Percentiles rank a stretch among this genome's conserved stretches.
Evolutionary conservation across 2,797 vertebrate species (phyloP).

Genomic region (Oceanodroma leucorhoa): DNA sequence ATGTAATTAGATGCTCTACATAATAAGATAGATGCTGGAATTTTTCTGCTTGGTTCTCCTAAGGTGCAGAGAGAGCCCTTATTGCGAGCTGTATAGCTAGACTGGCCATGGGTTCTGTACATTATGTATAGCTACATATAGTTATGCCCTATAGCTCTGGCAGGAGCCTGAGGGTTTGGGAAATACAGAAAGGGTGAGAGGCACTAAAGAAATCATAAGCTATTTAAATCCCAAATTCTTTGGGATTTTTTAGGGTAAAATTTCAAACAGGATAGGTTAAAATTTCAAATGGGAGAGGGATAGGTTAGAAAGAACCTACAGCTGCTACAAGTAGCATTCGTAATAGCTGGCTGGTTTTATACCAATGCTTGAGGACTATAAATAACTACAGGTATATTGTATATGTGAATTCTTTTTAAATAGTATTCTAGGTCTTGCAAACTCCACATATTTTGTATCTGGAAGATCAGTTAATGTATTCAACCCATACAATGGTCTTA

Average conservation of each 20-base stretch:
- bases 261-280: rapidly evolving
- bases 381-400: background rate
- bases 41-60: background rate
- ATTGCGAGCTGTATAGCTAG: background rate
- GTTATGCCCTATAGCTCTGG: background rate
- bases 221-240: background rate
- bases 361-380: background rate
- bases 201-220: background rate
- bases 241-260: background rate
- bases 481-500: background rate
- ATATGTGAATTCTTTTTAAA: background rate
- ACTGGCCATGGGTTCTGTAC: rapidly evolving
- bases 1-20: background rate
- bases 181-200: background rate
- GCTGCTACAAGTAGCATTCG: background rate
- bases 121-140: rapidly evolving
- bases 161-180: background rate
- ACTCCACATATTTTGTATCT: background rate
- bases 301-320: background rate
- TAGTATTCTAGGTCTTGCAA: background rate
- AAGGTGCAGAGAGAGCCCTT: background rate
- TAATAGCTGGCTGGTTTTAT: background rate
- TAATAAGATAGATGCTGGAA: background rate
- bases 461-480: background rate
- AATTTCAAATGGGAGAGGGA: background rate